These are phyloP conservation scores for Euglossa dilemma DNA, from an alignment of 1,140 invertebrate genomes.

Conservation along the genomic window DNA sequence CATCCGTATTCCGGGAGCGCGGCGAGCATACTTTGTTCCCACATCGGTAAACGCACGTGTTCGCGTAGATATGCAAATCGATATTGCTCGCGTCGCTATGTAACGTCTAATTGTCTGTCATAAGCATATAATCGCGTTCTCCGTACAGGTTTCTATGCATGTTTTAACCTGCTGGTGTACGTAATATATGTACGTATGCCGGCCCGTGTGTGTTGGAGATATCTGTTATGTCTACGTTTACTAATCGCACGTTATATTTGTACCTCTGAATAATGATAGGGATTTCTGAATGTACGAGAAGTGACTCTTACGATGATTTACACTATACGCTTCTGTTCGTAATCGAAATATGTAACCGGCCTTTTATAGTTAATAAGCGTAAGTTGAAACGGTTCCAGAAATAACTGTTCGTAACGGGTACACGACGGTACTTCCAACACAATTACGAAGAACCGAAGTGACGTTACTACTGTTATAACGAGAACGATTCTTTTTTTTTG, in stretches of 20 bases:
- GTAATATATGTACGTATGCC: not conserved
- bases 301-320: not conserved
- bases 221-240: slow-evolving; percentile 8
- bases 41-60: slow-evolving; percentile 32
- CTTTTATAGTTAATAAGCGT: not conserved
- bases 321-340: not conserved
- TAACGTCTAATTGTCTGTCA: slow-evolving; percentile 52
- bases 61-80: slow-evolving; percentile 43
- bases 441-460: too few species aligned
- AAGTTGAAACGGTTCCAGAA: too few species aligned
- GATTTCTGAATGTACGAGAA: not conserved
- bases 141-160: slow-evolving; percentile 15
- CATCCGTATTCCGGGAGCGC: not conserved
- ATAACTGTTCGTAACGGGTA: too few species aligned
- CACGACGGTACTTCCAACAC: too few species aligned
- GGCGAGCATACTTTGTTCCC: not conserved
- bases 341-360: not conserved
- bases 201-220: not conserved
- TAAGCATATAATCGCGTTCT: slow-evolving; percentile 33
- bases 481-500: too few species aligned
- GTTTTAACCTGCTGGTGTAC: slow-evolving; percentile 18
- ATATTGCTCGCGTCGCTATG: slow-evolving; percentile 29
- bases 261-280: not conserved
- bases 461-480: too few species aligned
- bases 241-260: slow-evolving; percentile 10